Percentiles rank a stretch among this genome's conserved stretches.
These are phyloP conservation scores for Ichneumoninae sp. DNA, from an alignment of 2,888 invertebrate genomes.

Conservation along the genomic window DNA sequence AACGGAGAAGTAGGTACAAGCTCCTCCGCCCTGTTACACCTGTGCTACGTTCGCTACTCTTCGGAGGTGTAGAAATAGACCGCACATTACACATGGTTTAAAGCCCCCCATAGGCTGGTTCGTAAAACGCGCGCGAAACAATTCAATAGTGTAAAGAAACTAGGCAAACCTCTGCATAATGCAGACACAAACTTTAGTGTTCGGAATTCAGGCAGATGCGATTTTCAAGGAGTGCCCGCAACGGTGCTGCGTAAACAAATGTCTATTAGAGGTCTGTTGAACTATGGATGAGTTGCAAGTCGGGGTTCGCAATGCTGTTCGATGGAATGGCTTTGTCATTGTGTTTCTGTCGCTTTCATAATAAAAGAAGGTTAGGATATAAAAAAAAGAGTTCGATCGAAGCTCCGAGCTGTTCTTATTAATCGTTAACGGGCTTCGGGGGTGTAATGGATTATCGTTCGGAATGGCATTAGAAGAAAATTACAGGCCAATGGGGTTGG, in stretches of 20 bases:
- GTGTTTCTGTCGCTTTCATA: not conserved
- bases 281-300: constrained; percentile 12
- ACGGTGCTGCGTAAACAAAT: constrained; percentile 36
- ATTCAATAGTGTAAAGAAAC: constrained; percentile 12
- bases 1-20: not conserved
- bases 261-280: constrained; percentile 37
- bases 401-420: not conserved
- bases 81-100: not conserved
- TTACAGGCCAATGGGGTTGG: constrained; percentile 38
- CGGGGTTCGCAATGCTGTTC: constrained; percentile 25
- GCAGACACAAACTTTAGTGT: not conserved
- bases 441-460: constrained; percentile 24
- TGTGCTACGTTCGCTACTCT: not conserved
- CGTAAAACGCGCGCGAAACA: not conserved
- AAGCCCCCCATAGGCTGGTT: not conserved
- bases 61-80: not conserved
- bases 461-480: constrained; percentile 37
- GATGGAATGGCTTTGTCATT: constrained; percentile 30
- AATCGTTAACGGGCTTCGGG: constrained; percentile 1
- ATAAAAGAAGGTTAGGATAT: not conserved
- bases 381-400: constrained; percentile 1
- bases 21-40: not conserved
- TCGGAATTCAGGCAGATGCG: not conserved
- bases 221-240: constrained; percentile 16
- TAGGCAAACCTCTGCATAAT: not conserved